A percentile compares a stretch with the other conserved stretches of the same genome.
Conservation (phyloP, 2,113 vertebrate species). For the Microcebus murinus region DNA sequence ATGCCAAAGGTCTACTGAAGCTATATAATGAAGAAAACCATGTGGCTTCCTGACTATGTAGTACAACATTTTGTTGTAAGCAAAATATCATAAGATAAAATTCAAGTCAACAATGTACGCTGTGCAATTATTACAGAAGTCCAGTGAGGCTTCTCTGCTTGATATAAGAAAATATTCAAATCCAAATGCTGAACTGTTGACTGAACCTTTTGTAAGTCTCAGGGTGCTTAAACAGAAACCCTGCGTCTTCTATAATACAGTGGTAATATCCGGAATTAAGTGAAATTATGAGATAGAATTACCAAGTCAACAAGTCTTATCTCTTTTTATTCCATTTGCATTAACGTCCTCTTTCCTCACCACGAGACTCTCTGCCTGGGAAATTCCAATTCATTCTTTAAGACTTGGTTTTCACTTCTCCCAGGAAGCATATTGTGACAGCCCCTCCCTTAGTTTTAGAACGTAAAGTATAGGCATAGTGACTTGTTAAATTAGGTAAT, state of each 20-base stretch:
- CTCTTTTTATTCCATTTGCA: neutral
- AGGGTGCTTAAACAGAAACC: neutral
- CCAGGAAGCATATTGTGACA: neutral
- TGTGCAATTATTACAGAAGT: neutral
- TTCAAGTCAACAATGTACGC: neutral
- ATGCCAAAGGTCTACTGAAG: neutral
- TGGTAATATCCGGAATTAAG: conserved; percentile 17
- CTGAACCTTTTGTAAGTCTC: neutral
- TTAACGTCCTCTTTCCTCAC: neutral
- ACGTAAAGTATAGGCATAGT: neutral
- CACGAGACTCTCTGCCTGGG: neutral
- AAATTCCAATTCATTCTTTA: neutral
- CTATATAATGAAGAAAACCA: neutral
- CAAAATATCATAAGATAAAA: neutral
- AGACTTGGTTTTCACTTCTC: neutral
- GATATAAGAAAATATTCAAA: neutral
- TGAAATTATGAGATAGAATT: conserved; percentile 32
- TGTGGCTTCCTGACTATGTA: neutral
- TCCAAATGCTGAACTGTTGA: neutral
- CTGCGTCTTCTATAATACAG: neutral
- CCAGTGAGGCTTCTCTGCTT: neutral
- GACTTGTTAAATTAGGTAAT: neutral
- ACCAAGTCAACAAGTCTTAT: neutral
- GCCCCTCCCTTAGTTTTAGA: neutral
- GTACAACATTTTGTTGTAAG: neutral